Evolutionary conservation across 1,140 invertebrate species (phyloP), one percentile per base, ranked within the genome.

Genomic region (Nasonia vitripennis): DNA sequence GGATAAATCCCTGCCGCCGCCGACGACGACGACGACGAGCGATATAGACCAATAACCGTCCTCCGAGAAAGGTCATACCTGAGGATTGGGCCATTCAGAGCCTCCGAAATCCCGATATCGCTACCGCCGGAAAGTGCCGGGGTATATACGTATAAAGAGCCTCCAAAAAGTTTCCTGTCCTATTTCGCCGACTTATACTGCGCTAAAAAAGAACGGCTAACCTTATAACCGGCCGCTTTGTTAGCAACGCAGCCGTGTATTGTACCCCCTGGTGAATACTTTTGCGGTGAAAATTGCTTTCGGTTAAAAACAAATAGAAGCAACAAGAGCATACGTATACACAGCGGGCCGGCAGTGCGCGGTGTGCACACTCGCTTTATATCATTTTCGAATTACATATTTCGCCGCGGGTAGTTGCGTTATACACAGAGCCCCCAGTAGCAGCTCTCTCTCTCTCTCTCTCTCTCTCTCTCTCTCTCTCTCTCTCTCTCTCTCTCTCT

Each of bases 341-440:
- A 23, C 70, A 45, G 5, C 68, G 68, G 27, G 2, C 68, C 34
- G 34, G 34, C 27, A 27, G 27, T 31, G 23, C 10, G 41, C 41
- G 41, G 41, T 55, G 20, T n/a, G 7, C 3, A 62, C 55, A 62
- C 55, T 7, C 75, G 79, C 37, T 81, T 82, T 74, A 62, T 78
- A 48, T 51, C 71, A 77, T 83, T 75, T 77, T 77, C 81, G 70
- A 83, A 77, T 83, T 67, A 83, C 81, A 67, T 67, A 83, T 83
- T 83, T 77, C 31, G 48, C 48, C 73, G 34, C 55, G 51, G 75
- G 68, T 17, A 70, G 37, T 80, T 80, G 68, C 23, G n/a, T 70
- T 23, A 31, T 27, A 27, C 27, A 27, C 1, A 27, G 27, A 27
- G 27, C 27, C 27, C 23, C 10, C 48, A 5, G 48, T 51, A 14